phyloP scores from a whole-genome alignment of 2,113 vertebrate species.

The Cathartes aura region DNA sequence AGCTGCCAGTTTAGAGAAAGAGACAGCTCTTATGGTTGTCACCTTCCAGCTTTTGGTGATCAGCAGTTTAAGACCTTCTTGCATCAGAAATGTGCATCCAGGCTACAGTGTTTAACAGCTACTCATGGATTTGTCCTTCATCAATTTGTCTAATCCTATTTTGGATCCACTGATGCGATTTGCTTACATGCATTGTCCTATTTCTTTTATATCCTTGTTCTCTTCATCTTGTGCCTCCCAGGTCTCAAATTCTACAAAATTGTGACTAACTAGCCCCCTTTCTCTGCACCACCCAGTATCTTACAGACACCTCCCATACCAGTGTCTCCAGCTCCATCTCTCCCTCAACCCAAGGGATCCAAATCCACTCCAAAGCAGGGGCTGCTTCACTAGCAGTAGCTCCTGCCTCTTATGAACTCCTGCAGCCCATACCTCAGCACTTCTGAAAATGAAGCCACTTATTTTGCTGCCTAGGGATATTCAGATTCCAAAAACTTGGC shows the following conservation, averaged over 20 bases:
- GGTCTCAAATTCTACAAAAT: neutral
- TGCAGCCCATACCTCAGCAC: neutral
- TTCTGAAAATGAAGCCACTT: neutral
- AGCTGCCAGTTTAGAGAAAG: neutral
- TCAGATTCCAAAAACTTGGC: neutral
- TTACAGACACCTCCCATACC: accelerated
- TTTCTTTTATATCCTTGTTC: neutral
- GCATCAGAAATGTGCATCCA: neutral
- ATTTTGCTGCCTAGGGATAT: neutral
- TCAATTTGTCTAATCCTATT: too few relatives aligned
- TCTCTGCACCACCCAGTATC: neutral
- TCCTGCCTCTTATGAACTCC: neutral
- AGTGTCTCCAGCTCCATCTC: accelerated
- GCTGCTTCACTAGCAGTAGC: neutral
- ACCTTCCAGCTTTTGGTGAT: neutral
- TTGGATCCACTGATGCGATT: neutral
- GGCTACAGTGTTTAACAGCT: accelerated
- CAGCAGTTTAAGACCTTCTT: neutral
- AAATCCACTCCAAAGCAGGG: neutral
- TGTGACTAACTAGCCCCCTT: neutral
- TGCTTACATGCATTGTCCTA: neutral
- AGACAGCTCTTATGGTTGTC: accelerated
- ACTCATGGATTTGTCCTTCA: neutral
- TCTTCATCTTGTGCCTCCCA: neutral
- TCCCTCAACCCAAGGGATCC: neutral